Conservation (phyloP, 2,797 vertebrate genomes). For the Eospalax fontanierii region DNA sequence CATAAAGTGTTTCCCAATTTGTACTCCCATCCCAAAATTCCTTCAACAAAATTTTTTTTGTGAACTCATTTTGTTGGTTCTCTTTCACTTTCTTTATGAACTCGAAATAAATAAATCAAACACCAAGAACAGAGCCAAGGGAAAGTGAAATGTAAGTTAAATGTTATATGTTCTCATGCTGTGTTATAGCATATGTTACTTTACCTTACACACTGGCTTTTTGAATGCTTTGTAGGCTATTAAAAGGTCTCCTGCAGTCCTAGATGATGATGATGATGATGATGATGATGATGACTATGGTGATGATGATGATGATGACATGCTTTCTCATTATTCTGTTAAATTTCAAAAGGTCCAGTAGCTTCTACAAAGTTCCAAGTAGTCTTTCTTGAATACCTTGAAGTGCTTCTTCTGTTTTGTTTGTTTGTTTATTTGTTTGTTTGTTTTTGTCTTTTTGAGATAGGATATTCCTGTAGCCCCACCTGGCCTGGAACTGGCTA, state of each 20-base stretch:
- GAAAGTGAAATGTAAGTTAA: slow-evolving; percentile 62
- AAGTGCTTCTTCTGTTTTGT: neutral
- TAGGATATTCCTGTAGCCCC: too few species aligned
- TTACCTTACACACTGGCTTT: neutral
- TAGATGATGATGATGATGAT: neutral
- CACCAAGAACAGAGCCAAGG: slow-evolving; percentile 17
- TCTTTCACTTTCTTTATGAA: slow-evolving; percentile 35
- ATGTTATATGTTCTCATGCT: slow-evolving; percentile 33
- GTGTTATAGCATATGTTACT: neutral
- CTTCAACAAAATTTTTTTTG: slow-evolving; percentile 40
- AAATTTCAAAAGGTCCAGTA: slow-evolving; percentile 47
- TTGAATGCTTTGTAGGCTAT: neutral
- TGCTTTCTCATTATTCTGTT: slow-evolving; percentile 26
- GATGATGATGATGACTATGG: neutral
- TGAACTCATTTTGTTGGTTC: slow-evolving; percentile 51
- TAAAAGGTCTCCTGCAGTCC: neutral
- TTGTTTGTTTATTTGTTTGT: too few species aligned
- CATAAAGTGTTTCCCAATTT: slow-evolving; percentile 58
- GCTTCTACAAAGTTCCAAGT: slow-evolving; percentile 52
- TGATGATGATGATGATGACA: neutral
- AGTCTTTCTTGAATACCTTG: slow-evolving; percentile 40
- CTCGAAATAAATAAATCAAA: slow-evolving; percentile 47
- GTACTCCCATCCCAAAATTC: slow-evolving; percentile 7
- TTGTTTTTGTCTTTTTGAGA: too few species aligned
- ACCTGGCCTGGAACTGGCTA: too few species aligned